Evolutionary conservation across 2,797 vertebrate genomes (phyloP), one percentile per base, ranked within the genome.

Genomic region (Cossypha heuglini): DNA sequence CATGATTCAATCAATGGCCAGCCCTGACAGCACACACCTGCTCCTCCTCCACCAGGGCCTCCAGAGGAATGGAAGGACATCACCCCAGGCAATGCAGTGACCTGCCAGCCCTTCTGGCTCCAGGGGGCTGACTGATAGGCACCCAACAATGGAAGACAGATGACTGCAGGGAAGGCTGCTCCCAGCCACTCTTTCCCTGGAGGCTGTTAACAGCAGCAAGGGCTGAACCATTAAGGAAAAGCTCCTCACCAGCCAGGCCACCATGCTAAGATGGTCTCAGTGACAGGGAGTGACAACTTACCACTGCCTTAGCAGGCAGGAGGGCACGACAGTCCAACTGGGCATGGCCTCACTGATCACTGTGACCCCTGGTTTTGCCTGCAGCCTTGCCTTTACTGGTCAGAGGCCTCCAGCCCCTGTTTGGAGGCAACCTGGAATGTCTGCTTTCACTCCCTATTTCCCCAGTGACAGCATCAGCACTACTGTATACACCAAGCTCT

Each of bases 281-380:
- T 3, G 24, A 61, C 0, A 1, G 76, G 29, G 16, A 67, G 18
- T 16, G 61, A 67, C 21, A 45, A 40, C 48, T 13, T 33, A 16
- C 54, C 24, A 37, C 42, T 37, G 63, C 37, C 48, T 73, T 13
- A 58, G 45, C 31, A 40, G 28, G 22, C 5, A 1, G 37, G n/a
- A 73, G 29, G n/a, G 38, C 2, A 16, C 1, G 2, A 46, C 10
- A 49, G 22, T 0, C 0, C 1, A 1, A 9, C 24, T 13, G 10
- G 26, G 24, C 18, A 8, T 22, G 33, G 59, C 35, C 28, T 63
- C 11, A 1, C 1, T 16, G 58, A 48, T 38, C 11, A 28, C 54
- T 61, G 1, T 13, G 51, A 24, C 40, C 62, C 18, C 69, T 38
- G 22, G 0, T 43, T 73, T 28, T 51, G 33, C 8, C 4, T 8